Evolutionary conservation across 2,113 vertebrate species (phyloP).

Genomic region (Pantherophis guttatus): DNA sequence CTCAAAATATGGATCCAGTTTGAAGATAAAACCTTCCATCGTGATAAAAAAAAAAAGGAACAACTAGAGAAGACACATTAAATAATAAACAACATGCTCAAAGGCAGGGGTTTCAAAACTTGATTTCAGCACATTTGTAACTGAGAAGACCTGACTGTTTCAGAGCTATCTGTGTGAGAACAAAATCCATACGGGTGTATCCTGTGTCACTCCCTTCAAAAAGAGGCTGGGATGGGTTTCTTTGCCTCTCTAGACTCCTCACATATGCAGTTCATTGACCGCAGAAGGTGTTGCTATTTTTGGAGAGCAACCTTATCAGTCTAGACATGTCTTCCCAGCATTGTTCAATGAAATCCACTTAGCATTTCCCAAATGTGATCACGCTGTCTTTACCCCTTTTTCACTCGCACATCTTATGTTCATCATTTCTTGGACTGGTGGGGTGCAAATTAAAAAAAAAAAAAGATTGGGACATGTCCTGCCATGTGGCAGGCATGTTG

Average conservation of each 20-base stretch:
- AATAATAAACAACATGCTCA: not conserved
- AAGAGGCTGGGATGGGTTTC: not conserved
- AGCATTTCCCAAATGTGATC: constrained; percentile 17
- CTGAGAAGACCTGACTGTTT: not conserved
- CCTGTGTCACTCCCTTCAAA: not conserved
- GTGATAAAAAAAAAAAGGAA: not conserved
- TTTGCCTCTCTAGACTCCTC: not conserved
- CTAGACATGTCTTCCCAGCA: constrained; percentile 9
- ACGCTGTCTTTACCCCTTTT: not conserved
- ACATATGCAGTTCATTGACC: constrained; percentile 4
- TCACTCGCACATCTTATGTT: not conserved
- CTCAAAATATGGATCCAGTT: not conserved
- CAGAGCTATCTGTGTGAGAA: not conserved
- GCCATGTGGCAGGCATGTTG: not conserved
- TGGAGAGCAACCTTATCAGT: constrained; percentile 4
- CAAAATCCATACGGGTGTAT: not conserved
- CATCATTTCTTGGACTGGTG: constrained; percentile 25
- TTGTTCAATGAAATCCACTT: constrained; percentile 19
- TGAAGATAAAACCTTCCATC: not conserved
- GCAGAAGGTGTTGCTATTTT: constrained; percentile 20
- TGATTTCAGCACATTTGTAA: not conserved
- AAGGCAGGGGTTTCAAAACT: not conserved
- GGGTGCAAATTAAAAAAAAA: constrained; percentile 19
- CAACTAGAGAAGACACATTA: not conserved
- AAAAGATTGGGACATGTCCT: not conserved